Conservation (phyloP, 2,888 invertebrate genomes). For the Deroplatys truncata region DNA sequence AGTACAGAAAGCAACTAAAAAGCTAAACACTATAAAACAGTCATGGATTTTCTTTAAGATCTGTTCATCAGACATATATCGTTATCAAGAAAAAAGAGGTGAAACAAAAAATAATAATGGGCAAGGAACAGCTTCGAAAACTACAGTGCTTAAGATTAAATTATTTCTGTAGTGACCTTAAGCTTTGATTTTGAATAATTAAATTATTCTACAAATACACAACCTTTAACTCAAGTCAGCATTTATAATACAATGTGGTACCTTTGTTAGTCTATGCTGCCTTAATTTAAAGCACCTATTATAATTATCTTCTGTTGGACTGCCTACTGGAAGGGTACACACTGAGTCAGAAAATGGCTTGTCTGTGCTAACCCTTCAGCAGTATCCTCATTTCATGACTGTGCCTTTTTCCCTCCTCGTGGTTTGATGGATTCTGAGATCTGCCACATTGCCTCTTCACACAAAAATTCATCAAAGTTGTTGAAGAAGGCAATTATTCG, state of each 20-base stretch:
- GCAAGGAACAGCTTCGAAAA: not conserved
- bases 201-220: not conserved
- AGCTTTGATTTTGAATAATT: not conserved
- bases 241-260: not conserved
- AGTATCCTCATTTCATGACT: slow-evolving; percentile 5
- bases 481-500: slow-evolving; percentile 92
- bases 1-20: not conserved
- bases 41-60: not conserved
- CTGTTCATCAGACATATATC: not conserved
- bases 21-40: not conserved
- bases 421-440: slow-evolving; percentile 96
- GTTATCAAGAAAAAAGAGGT: not conserved
- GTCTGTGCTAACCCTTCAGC: not conserved
- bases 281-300: not conserved
- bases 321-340: not conserved
- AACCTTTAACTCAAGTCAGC: not conserved
- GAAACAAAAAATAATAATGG: not conserved
- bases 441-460: slow-evolving; percentile 98
- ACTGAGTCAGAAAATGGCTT: not conserved
- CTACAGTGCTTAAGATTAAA: not conserved
- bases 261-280: not conserved
- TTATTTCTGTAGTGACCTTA: not conserved
- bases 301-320: not conserved
- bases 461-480: slow-evolving; percentile 91
- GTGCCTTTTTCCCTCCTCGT: slow-evolving; percentile 50